These are phyloP conservation scores for Campoplex nolae DNA, from an alignment of 2,888 invertebrate species.

Conservation along the genomic window DNA sequence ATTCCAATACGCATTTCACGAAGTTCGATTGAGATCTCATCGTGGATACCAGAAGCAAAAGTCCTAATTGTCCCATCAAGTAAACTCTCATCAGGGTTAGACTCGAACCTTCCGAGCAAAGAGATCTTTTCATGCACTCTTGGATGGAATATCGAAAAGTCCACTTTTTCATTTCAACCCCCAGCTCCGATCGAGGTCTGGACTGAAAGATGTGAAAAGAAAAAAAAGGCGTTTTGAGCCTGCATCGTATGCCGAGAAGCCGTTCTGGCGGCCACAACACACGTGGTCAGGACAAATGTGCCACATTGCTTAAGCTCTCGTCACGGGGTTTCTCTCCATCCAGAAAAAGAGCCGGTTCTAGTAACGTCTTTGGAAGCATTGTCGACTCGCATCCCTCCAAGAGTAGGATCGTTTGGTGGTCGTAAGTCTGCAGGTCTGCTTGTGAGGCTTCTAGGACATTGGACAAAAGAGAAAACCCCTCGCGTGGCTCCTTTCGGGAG, in stretches of 20 bases:
- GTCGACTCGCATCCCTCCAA: constrained; percentile 49
- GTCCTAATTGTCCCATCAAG: no score
- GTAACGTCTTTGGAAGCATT: constrained; percentile 57
- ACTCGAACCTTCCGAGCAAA: no score
- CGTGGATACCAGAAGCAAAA: no score
- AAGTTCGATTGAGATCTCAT: background rate
- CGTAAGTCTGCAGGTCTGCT: background rate
- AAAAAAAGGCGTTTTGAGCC: background rate
- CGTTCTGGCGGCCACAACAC: background rate
- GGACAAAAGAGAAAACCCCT: constrained; percentile 63
- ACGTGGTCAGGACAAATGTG: constrained; percentile 31
- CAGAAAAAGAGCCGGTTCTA: constrained; percentile 19
- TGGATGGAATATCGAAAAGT: no score
- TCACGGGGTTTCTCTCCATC: constrained; percentile 4
- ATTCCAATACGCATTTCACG: background rate
- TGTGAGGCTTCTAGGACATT: constrained; percentile 45
- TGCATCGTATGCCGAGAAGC: background rate
- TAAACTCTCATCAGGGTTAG: no score
- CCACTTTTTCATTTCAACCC: background rate
- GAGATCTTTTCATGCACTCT: no score
- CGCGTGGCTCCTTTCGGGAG: background rate
- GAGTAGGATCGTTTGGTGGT: constrained; percentile 22
- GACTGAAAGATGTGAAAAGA: background rate
- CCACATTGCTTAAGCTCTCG: constrained; percentile 32
- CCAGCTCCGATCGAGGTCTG: background rate